Conservation (phyloP, 2,797 vertebrate genomes). For the Chelon auratus region DNA sequence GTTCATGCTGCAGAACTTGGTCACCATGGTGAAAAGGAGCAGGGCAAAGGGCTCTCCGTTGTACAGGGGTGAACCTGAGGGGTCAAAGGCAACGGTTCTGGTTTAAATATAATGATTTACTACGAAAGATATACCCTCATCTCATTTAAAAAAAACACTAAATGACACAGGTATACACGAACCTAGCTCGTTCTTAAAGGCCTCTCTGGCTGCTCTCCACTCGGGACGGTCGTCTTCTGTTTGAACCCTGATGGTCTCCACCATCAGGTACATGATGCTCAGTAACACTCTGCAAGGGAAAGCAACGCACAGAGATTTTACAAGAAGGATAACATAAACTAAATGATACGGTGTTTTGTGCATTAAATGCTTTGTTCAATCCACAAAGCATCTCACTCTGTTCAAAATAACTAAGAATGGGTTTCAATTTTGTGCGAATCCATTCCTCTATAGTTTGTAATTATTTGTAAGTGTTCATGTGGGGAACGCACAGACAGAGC, state of each 20-base stretch:
- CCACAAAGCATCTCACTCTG: constrained; percentile 31
- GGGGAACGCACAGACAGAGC: constrained; percentile 23
- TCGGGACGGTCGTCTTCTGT: constrained; percentile 87
- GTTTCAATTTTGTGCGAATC: constrained; percentile 50
- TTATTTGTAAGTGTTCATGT: constrained; percentile 51
- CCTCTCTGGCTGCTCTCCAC: constrained; percentile 88
- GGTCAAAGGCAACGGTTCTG: background rate
- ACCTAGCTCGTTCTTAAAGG: constrained; percentile 93
- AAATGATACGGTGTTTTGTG: constrained; percentile 10
- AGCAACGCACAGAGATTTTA: background rate
- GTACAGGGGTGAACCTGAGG: constrained; percentile 89
- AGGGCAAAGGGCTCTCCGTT: constrained; percentile 92
- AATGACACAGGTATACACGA: constrained; percentile 20
- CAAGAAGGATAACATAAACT: background rate
- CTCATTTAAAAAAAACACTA: background rate
- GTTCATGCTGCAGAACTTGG: constrained; percentile 96
- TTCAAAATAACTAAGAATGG: constrained; percentile 32
- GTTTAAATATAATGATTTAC: no score
- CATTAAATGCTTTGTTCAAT: constrained; percentile 44
- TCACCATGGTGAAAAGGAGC: constrained; percentile 95
- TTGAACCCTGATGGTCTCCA: constrained; percentile 92
- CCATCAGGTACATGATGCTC: constrained; percentile 97
- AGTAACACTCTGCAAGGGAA: constrained; percentile 88
- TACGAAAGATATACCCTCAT: no score
- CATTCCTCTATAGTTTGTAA: constrained; percentile 39